A percentile compares a stretch with the other conserved stretches of the same genome.
Conservation (phyloP, 2,797 vertebrate species). For the Taenioides sp. region DNA sequence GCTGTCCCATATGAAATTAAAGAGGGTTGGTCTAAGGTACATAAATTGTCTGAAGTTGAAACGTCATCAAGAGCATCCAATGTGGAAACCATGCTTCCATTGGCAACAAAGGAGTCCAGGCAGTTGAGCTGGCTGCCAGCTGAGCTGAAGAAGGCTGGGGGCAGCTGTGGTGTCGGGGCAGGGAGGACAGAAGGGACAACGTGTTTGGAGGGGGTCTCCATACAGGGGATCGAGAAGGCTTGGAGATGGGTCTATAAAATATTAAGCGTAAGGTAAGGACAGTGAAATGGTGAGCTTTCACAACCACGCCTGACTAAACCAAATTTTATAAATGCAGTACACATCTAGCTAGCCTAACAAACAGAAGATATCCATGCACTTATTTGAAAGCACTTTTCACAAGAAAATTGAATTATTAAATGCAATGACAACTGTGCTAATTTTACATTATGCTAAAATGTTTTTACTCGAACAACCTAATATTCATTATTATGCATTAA, state of each 20-base stretch:
- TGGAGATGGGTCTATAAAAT: constrained; percentile 48
- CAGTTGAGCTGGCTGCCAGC: constrained; percentile 80
- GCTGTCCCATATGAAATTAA: neutral
- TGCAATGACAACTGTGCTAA: too few relatives aligned
- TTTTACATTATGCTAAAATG: too few relatives aligned
- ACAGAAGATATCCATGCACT: too few relatives aligned
- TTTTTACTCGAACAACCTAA: too few relatives aligned
- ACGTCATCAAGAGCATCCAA: constrained; percentile 73
- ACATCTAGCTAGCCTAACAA: too few relatives aligned
- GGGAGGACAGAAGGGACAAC: constrained; percentile 71
- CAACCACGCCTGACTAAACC: too few relatives aligned
- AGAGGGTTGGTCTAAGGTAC: constrained; percentile 23
- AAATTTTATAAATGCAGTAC: too few relatives aligned
- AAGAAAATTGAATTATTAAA: too few relatives aligned
- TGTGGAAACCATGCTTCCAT: neutral
- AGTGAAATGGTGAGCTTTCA: neutral
- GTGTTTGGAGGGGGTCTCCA: constrained; percentile 7
- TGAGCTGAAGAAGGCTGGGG: constrained; percentile 87
- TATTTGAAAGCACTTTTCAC: too few relatives aligned
- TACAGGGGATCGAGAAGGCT: constrained; percentile 38
- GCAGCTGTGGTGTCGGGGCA: constrained; percentile 81
- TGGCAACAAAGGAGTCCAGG: constrained; percentile 78
- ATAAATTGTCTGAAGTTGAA: constrained; percentile 34
- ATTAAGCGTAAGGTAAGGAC: constrained; percentile 3
- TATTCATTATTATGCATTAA: too few relatives aligned